Conservation (phyloP, 2,113 vertebrate genomes). For the Sarotherodon lohbergeri region DNA sequence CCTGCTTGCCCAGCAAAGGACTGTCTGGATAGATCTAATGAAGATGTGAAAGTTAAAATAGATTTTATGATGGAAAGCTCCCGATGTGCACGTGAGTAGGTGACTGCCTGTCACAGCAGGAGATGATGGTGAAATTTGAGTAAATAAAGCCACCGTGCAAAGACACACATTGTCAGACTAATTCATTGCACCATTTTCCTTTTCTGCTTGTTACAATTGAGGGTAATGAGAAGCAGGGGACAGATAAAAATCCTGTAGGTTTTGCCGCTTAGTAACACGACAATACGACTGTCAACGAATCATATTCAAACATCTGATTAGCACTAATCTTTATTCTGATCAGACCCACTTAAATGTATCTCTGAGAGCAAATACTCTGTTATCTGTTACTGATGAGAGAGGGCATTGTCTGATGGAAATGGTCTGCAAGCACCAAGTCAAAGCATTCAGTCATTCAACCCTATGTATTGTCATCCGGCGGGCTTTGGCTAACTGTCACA, state of each 20-base stretch:
- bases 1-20: background rate
- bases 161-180: background rate
- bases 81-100: background rate
- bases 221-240: background rate
- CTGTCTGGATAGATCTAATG: constrained; percentile 34
- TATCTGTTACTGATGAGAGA: background rate
- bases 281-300: background rate
- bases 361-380: background rate
- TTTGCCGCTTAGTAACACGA: background rate
- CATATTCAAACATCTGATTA: background rate
- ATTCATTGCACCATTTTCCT: background rate
- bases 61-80: constrained; percentile 61
- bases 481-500: background rate
- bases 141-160: background rate
- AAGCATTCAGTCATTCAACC: background rate
- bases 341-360: background rate
- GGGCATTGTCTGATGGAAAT: background rate
- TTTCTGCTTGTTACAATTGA: background rate
- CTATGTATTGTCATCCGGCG: background rate
- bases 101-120: background rate
- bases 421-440: background rate
- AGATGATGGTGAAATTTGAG: background rate
- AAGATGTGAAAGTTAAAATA: constrained; percentile 63
- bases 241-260: background rate
- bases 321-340: background rate